A percentile compares a stretch with the other conserved stretches of the same genome.
Conservation (phyloP, 1,140 invertebrate species). For the Pinna nobilis region DNA sequence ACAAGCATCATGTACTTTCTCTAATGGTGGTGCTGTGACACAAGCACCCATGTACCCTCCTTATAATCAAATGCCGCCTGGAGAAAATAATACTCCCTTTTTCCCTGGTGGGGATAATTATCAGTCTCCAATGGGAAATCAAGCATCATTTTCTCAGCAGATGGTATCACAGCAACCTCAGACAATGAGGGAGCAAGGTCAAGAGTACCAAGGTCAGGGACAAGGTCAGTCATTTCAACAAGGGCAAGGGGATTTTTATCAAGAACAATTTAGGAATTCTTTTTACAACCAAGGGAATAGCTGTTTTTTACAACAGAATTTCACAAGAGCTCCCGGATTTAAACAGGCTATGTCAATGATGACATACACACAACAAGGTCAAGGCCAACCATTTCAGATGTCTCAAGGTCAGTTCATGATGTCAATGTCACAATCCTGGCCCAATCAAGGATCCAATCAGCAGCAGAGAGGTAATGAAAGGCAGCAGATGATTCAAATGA, state of each 20-base stretch:
- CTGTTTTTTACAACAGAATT: background rate
- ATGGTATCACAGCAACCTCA: background rate
- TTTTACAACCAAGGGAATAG: background rate
- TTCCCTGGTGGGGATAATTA: background rate
- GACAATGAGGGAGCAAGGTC: background rate
- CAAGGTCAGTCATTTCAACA: background rate
- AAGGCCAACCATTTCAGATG: background rate
- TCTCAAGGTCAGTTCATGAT: background rate
- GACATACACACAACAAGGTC: background rate
- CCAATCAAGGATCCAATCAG: too few species aligned
- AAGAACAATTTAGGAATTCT: background rate
- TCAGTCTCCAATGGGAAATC: conserved; percentile 2
- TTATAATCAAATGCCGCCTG: background rate
- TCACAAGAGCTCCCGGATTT: background rate
- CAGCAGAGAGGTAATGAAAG: too few species aligned
- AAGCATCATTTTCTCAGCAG: background rate
- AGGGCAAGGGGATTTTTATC: background rate
- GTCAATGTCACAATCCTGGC: conserved; percentile 11
- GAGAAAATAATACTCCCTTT: background rate
- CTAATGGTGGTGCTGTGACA: background rate
- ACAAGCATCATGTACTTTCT: background rate
- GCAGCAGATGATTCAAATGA: background rate
- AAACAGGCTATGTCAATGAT: conserved; percentile 12
- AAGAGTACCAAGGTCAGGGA: background rate
- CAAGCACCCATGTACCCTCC: background rate